A percentile compares a stretch with the other conserved stretches of the same genome.
These are phyloP conservation scores for Macquaria ambigua DNA, from an alignment of 2,113 vertebrate species.

Conservation along the genomic window DNA sequence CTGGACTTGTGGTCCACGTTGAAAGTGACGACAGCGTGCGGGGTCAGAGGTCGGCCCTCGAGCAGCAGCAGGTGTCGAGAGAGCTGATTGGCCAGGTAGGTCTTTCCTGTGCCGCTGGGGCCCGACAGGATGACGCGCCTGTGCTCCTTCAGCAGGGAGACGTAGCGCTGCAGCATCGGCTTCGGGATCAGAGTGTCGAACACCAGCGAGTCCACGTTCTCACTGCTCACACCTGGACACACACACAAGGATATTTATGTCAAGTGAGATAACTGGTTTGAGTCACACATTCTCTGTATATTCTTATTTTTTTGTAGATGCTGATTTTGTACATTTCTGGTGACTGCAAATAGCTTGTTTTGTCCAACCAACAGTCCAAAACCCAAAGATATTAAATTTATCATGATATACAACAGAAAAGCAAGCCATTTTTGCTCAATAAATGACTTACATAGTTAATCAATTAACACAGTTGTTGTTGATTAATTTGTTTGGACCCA, in stretches of 20 bases:
- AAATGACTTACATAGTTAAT: no score
- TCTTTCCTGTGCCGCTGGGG: slow-evolving; percentile 96
- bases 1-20: slow-evolving; percentile 98
- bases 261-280: background rate
- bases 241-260: background rate
- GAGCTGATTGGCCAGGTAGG: slow-evolving; percentile 93
- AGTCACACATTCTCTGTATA: no score
- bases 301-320: no score
- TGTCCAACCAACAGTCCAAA: no score
- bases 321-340: no score
- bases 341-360: no score
- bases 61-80: slow-evolving; percentile 90
- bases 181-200: slow-evolving; percentile 96
- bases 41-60: slow-evolving; percentile 88
- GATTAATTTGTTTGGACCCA: no score
- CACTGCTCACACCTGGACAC: slow-evolving; percentile 86
- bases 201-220: slow-evolving; percentile 92
- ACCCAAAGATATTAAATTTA: no score
- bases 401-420: no score
- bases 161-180: slow-evolving; percentile 94
- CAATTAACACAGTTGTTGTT: no score
- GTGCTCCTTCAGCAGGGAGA: slow-evolving; percentile 93
- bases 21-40: slow-evolving; percentile 92
- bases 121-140: slow-evolving; percentile 95
- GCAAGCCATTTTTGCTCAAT: no score